These are phyloP conservation scores for Meleagris gallopavo DNA, from an alignment of 2,113 vertebrate genomes.

Conservation along the genomic window DNA sequence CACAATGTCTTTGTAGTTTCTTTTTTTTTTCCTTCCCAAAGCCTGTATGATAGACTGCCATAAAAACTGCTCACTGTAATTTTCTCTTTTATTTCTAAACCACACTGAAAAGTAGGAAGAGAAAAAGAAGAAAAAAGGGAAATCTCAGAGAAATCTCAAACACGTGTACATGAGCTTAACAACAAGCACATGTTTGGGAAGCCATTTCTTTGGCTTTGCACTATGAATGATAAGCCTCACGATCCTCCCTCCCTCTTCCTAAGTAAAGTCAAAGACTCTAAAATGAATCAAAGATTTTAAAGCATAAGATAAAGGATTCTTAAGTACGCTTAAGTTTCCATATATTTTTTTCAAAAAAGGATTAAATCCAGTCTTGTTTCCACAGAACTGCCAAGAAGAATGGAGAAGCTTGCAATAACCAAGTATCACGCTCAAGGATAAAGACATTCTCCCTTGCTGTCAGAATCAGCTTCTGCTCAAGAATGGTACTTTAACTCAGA, in stretches of 20 bases:
- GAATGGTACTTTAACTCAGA: background rate
- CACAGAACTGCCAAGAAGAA: background rate
- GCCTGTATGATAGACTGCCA: background rate
- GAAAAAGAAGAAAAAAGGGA: background rate
- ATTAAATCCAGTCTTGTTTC: background rate
- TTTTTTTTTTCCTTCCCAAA: background rate
- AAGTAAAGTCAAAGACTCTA: background rate
- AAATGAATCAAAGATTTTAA: background rate
- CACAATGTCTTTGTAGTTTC: accelerated
- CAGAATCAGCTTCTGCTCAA: background rate
- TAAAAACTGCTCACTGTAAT: background rate
- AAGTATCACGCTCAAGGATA: background rate
- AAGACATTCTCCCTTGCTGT: background rate
- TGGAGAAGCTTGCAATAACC: background rate
- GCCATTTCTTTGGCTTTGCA: conserved; percentile 19
- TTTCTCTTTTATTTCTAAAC: background rate
- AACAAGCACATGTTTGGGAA: conserved; percentile 33
- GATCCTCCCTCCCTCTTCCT: background rate
- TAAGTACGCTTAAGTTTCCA: background rate
- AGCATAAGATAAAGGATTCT: background rate
- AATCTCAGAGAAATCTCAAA: conserved; percentile 14
- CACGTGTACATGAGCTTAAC: conserved; percentile 7
- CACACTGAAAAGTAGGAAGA: background rate
- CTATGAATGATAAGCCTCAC: conserved; percentile 15
- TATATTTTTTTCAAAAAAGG: background rate